Evolutionary conservation across 1,140 invertebrate genomes (phyloP), one percentile per base, ranked within the genome.

Genomic region (Drosophila insularis): DNA sequence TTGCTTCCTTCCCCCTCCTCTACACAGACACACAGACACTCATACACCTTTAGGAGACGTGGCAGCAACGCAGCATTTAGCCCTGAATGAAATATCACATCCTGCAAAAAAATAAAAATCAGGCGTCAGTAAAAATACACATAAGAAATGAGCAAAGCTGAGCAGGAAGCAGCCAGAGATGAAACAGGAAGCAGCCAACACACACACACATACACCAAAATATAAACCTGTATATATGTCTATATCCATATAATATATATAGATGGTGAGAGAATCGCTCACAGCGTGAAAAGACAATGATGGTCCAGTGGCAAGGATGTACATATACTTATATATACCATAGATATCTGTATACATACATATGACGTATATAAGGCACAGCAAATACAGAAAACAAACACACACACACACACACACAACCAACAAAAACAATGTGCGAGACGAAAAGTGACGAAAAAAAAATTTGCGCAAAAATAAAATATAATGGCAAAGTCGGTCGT

Each of bases 41-140:
- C 35, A 21, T 5, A 19, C 39, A 37, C 35, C 35, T 37, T 37
- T 37, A 37, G 35, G 11, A 37, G 35, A 37, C 35, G 35, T n/a
- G 35, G 35, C 35, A 37, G 11, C 40, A 4, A 2, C 4, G 43
- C 43, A 56, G 70, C 80, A 74, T 85, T 82, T 80, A 82, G 80
- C 74, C 65, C 73, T 86, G 74, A 87, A 87, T 85, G 81, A 87
- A 85, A 85, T 85, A 85, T 86, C 79, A 87, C 82, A 86, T 86
- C 81, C 81, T 87, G 81, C 66, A 56, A 81, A 79, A 78, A 86
- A 87, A 86, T 87, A 86, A 86, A 86, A 86, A 87, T 86, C 81
- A 86, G 43, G 74, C 81, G 82, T 79, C 68, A 74, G 79, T 79
- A 81, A 82, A 86, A 87, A 81, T 68, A 81, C 68, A 81, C 75